phyloP scores from a whole-genome alignment of 1,140 invertebrate genomes.

The Meteorus sp. region DNA sequence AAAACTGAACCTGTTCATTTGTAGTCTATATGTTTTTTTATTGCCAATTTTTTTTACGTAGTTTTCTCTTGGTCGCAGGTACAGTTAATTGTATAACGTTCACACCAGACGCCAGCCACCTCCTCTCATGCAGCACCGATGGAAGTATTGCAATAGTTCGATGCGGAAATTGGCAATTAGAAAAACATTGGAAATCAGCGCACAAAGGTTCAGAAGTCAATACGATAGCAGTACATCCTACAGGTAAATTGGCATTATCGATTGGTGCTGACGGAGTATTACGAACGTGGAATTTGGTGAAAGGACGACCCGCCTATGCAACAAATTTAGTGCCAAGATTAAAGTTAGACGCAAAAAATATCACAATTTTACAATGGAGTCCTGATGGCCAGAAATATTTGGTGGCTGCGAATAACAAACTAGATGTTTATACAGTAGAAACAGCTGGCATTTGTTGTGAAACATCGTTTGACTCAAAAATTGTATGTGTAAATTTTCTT shows the following conservation, averaged over 20 bases:
- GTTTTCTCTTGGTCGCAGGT: conserved; percentile 53
- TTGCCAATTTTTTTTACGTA: too few relatives aligned
- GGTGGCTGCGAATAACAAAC: conserved; percentile 67
- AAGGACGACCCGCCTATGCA: conserved; percentile 84
- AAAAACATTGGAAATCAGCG: conserved; percentile 75
- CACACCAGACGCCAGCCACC: conserved; percentile 72
- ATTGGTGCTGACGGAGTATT: conserved; percentile 82
- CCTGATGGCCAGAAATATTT: conserved; percentile 74
- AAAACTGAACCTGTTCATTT: too few relatives aligned
- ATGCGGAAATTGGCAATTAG: conserved; percentile 81
- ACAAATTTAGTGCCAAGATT: conserved; percentile 77
- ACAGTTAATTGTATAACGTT: conserved; percentile 78
- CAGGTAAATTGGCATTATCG: conserved; percentile 85
- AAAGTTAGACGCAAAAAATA: conserved; percentile 55
- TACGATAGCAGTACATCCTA: conserved; percentile 80
- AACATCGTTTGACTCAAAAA: conserved; percentile 64
- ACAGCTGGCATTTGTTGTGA: conserved; percentile 68
- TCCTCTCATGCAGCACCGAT: conserved; percentile 84
- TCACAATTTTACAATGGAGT: conserved; percentile 66
- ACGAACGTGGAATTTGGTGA: conserved; percentile 92
- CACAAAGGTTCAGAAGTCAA: conserved; percentile 72
- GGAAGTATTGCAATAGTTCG: conserved; percentile 80
- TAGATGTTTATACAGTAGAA: conserved; percentile 78
- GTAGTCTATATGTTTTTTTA: too few relatives aligned
- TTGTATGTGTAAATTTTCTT: conserved; percentile 67